phyloP scores from a whole-genome alignment of 2,888 invertebrate species.

The Lasioglossum villosulum region DNA sequence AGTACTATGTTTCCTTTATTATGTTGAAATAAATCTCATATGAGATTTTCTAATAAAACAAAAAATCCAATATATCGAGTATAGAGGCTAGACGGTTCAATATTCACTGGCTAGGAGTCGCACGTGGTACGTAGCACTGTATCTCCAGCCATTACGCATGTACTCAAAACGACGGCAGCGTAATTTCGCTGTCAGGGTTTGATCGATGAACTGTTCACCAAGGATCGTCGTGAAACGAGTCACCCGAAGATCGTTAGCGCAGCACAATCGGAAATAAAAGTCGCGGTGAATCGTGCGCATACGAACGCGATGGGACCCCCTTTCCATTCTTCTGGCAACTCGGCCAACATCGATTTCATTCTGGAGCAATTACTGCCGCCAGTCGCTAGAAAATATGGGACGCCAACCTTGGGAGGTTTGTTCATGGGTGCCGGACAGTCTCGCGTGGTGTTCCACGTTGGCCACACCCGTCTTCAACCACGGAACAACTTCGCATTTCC shows the following conservation, averaged over 20 bases:
- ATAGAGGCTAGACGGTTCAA: not conserved
- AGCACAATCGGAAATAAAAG: not conserved
- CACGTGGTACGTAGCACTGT: not conserved
- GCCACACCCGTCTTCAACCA: slow-evolving; percentile 48
- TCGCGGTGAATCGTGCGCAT: slow-evolving; percentile 25
- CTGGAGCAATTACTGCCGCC: slow-evolving; percentile 54
- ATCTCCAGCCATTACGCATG: slow-evolving; percentile 11
- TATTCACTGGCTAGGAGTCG: not conserved
- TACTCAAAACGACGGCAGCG: slow-evolving; percentile 18
- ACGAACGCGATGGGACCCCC: slow-evolving; percentile 43
- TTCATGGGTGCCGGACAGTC: slow-evolving; percentile 58
- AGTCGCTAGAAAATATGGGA: slow-evolving; percentile 60
- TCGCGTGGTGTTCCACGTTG: slow-evolving; percentile 32
- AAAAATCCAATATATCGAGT: not conserved
- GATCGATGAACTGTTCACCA: slow-evolving; percentile 42
- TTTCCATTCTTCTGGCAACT: slow-evolving; percentile 43
- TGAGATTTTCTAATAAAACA: too few species aligned
- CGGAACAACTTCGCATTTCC: slow-evolving; percentile 21
- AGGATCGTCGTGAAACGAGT: slow-evolving; percentile 9
- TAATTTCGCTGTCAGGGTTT: slow-evolving; percentile 48
- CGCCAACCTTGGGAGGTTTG: slow-evolving; percentile 44
- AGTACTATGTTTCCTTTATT: too few species aligned
- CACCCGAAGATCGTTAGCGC: slow-evolving; percentile 43
- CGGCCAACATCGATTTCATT: slow-evolving; percentile 62
- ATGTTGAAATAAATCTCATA: too few species aligned